Evolutionary conservation across 2,113 vertebrate genomes (phyloP), one percentile per base, ranked within the genome.

Genomic region (Gymnarchus niloticus): DNA sequence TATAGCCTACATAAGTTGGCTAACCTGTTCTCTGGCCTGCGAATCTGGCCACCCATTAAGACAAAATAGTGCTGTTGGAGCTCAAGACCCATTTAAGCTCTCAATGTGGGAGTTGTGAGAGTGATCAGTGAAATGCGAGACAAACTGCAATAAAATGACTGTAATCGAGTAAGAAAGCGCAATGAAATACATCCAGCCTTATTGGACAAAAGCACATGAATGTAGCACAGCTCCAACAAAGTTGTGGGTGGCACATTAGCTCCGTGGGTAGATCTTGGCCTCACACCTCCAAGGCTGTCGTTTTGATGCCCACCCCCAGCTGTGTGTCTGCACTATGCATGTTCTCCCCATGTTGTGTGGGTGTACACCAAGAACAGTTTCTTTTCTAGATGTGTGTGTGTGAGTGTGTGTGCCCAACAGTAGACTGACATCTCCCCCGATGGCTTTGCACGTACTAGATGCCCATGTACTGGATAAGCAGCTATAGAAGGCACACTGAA

Each of bases 151-250:
- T 61, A 37, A 8, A 87, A 87, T 85, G 88, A 87, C 86, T 87
- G 87, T 91, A 88, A 87, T 88, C 87, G 88, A 23, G 57, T n/a
- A 76, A 23, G 25, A 76, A 76, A 37, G 49, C 48, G 33, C 4
- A 23, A 12, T 9, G 37, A 69, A 59, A 48, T 65, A 65, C 46
- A 85, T 2, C 2, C 54, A 8, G 65, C 28, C 41, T n/a, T 84
- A 86, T 85, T 90, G 88, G 90, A 91, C 86, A 84, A 48, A 86
- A 89, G 85, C n/a, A 52, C 89, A 77, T 61, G 83, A 87, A 89
- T 81, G 85, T 87, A 90, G 44, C 90, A 81, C 86, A 90, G 83
- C 33, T 77, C 21, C 44, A 78, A n/a, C n/a, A n/a, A n/a, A n/a
- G n/a, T n/a, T n/a, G n/a, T n/a, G n/a, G n/a, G n/a, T n/a, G n/a